Percentiles rank a stretch among this genome's conserved stretches.
phyloP scores from a whole-genome alignment of 2,888 invertebrate species.

The Sabellastarte sp. region DNA sequence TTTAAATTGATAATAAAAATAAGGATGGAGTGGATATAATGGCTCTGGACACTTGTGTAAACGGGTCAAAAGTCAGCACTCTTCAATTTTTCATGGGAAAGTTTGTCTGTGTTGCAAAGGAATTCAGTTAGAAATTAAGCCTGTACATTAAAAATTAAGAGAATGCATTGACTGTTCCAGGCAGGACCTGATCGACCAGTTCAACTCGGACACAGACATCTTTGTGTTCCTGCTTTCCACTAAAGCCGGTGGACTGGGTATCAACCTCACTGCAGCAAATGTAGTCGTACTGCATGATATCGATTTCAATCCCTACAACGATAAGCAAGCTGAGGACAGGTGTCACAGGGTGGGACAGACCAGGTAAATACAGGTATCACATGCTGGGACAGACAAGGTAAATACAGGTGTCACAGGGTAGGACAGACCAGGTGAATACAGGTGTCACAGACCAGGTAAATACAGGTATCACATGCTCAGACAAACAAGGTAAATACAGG shows the following conservation, averaged over 20 bases:
- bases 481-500: not conserved
- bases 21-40: no score
- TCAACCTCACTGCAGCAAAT: slow-evolving; percentile 73
- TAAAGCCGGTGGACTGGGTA: slow-evolving; percentile 73
- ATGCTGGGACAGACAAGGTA: not conserved
- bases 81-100: no score
- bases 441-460: not conserved
- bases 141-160: no score
- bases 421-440: not conserved
- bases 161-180: no score
- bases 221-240: slow-evolving; percentile 91
- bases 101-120: no score
- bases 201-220: slow-evolving; percentile 75
- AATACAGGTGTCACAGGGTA: not conserved
- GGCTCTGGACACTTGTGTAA: no score
- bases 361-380: slow-evolving; percentile 53
- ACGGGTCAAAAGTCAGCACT: no score
- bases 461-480: not conserved
- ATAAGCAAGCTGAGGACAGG: slow-evolving; percentile 92
- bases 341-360: slow-evolving; percentile 69
- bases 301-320: slow-evolving; percentile 97
- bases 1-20: no score
- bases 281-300: slow-evolving; percentile 95
- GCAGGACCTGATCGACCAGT: slow-evolving; percentile 87
- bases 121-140: no score